Percentiles rank a stretch among this genome's conserved stretches.
phyloP scores from a whole-genome alignment of 2,113 vertebrate genomes.

The Morone saxatilis region DNA sequence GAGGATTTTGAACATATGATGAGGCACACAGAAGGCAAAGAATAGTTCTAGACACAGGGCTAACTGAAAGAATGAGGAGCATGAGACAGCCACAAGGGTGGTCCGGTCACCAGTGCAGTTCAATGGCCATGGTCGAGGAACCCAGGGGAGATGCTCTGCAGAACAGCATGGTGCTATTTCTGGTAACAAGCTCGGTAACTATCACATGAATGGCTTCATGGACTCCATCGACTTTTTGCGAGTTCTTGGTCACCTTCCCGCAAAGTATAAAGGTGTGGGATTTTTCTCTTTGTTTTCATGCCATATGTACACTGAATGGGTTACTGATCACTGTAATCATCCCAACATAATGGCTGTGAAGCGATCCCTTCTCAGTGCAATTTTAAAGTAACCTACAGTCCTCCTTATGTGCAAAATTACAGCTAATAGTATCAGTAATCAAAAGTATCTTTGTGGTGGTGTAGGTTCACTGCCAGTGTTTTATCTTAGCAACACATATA shows the following conservation, averaged over 20 bases:
- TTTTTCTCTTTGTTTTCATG: not conserved
- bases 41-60: constrained; percentile 80
- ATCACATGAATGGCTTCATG: constrained; percentile 36
- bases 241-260: constrained; percentile 16
- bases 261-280: not conserved
- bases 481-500: not conserved
- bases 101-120: constrained; percentile 45
- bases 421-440: no score
- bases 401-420: not conserved
- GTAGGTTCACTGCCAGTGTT: not conserved
- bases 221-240: constrained; percentile 25
- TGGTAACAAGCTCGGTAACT: constrained; percentile 9
- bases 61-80: constrained; percentile 72
- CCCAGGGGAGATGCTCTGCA: constrained; percentile 33
- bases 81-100: constrained; percentile 55
- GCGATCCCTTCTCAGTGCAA: not conserved
- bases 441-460: not conserved
- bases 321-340: not conserved
- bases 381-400: not conserved
- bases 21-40: constrained; percentile 89
- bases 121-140: constrained; percentile 38
- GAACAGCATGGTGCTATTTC: constrained; percentile 11
- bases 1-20: constrained; percentile 87
- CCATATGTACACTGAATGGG: not conserved
- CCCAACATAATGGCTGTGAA: not conserved